These are phyloP conservation scores for Myripristis jacobus DNA, from an alignment of 2,797 vertebrate genomes.

Conservation along the genomic window DNA sequence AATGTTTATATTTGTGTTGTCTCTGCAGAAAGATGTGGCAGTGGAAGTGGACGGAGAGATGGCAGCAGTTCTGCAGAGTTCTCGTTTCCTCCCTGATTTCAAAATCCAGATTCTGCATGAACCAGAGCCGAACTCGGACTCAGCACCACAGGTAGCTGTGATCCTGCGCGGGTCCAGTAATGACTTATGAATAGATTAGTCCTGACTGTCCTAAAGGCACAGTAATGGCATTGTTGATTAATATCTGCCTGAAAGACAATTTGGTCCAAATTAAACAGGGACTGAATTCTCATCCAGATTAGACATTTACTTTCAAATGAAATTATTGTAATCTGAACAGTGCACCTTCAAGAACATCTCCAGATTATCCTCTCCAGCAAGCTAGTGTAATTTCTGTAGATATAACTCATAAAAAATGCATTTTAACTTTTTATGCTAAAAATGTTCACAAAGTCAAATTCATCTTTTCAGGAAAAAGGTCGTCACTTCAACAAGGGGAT, in stretches of 20 bases:
- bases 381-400: too few relatives aligned
- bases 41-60: slow-evolving; percentile 75
- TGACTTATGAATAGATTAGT: not conserved
- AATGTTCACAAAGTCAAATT: too few relatives aligned
- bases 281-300: too few relatives aligned
- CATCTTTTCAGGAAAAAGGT: too few relatives aligned
- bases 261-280: not conserved
- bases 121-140: slow-evolving; percentile 32
- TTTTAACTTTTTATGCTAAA: too few relatives aligned
- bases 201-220: not conserved
- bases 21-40: slow-evolving; percentile 70
- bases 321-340: not conserved
- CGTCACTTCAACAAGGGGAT: too few relatives aligned
- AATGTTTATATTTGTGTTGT: slow-evolving; percentile 8
- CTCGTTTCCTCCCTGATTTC: slow-evolving; percentile 79
- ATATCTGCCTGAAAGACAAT: not conserved
- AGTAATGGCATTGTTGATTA: not conserved
- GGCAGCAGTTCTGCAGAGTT: slow-evolving; percentile 76
- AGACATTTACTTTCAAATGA: too few relatives aligned
- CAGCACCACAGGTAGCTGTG: slow-evolving; percentile 66
- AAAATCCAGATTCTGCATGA: slow-evolving; percentile 60
- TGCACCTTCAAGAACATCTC: not conserved
- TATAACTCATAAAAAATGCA: too few relatives aligned
- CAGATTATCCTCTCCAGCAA: too few relatives aligned
- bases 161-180: not conserved